A percentile compares a stretch with the other conserved stretches of the same genome.
Conservation (phyloP, 2,113 vertebrate species). For the Gallinago paraguaiae region DNA sequence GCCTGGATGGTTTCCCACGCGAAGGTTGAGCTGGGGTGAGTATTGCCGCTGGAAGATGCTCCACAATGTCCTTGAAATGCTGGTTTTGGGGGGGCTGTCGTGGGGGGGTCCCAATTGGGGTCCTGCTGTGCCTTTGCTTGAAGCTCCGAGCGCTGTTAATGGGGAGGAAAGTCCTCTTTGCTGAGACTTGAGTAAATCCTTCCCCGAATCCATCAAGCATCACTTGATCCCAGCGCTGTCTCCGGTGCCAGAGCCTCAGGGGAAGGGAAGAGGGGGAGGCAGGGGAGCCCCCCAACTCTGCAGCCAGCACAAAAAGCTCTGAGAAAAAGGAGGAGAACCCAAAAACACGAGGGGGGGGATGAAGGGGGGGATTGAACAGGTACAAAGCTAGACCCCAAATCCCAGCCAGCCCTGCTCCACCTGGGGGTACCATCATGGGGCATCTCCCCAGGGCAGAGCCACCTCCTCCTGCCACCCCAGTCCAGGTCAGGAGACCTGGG, state of each 20-base stretch:
- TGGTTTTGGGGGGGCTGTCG: fast-evolving
- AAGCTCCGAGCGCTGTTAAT: fast-evolving
- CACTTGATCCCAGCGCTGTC: fast-evolving
- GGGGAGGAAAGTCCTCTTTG: not conserved
- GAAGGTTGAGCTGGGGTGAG: not conserved
- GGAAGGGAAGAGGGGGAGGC: not conserved
- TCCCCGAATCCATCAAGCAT: fast-evolving
- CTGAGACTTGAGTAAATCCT: not conserved
- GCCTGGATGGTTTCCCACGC: not conserved
- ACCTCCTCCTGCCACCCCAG: not conserved
- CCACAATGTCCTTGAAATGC: not conserved
- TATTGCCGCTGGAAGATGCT: not conserved
- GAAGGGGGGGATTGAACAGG: not conserved
- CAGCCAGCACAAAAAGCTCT: not conserved
- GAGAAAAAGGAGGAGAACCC: not conserved
- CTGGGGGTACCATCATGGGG: not conserved
- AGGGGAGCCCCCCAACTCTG: fast-evolving
- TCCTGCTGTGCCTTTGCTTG: fast-evolving
- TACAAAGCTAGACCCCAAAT: not conserved
- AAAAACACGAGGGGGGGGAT: fast-evolving
- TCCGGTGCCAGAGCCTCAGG: fast-evolving
- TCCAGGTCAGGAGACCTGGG: fast-evolving
- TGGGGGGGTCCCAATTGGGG: not conserved
- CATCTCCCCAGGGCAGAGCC: not conserved
- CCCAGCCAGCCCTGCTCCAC: fast-evolving